Percentiles rank a stretch among this genome's conserved stretches.
Conservation (phyloP, 2,888 invertebrate genomes). For the Limnephilus rhombicus region DNA sequence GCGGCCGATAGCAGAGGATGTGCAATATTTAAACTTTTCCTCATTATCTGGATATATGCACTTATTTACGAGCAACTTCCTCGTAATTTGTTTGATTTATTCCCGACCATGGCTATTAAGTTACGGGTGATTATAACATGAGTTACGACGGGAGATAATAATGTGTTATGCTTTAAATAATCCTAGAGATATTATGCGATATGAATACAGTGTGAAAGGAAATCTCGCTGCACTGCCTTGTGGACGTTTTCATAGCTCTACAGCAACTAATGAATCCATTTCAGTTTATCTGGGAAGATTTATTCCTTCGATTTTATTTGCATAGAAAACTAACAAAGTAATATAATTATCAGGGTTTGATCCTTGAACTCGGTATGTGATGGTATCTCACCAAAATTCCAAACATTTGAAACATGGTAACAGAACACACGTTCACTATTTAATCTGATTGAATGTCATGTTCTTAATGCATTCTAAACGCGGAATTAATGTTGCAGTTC, state of each 20-base stretch:
- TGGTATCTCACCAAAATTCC: not conserved
- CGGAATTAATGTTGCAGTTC: not conserved
- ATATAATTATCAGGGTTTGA: not conserved
- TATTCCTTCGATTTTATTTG: not conserved
- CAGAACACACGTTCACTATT: not conserved
- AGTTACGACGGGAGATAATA: not conserved
- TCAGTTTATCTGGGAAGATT: not conserved
- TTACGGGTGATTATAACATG: constrained; percentile 22
- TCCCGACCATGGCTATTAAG: constrained; percentile 18
- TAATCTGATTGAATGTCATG: not conserved
- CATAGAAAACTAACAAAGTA: not conserved
- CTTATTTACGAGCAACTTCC: constrained; percentile 41
- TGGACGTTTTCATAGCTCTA: not conserved
- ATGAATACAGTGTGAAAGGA: not conserved
- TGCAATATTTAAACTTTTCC: constrained; percentile 11
- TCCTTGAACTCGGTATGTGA: not conserved
- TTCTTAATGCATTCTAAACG: not conserved
- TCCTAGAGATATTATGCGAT: not conserved
- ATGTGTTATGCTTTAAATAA: not conserved
- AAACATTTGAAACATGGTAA: not conserved
- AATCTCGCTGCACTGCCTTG: not conserved
- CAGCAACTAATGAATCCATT: not conserved
- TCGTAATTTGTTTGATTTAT: constrained; percentile 41
- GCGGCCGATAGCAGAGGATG: constrained; percentile 18
- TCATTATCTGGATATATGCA: constrained; percentile 40